Percentiles rank a stretch among this genome's conserved stretches.
phyloP scores from a whole-genome alignment of 2,797 vertebrate genomes.

The Lates japonicus region DNA sequence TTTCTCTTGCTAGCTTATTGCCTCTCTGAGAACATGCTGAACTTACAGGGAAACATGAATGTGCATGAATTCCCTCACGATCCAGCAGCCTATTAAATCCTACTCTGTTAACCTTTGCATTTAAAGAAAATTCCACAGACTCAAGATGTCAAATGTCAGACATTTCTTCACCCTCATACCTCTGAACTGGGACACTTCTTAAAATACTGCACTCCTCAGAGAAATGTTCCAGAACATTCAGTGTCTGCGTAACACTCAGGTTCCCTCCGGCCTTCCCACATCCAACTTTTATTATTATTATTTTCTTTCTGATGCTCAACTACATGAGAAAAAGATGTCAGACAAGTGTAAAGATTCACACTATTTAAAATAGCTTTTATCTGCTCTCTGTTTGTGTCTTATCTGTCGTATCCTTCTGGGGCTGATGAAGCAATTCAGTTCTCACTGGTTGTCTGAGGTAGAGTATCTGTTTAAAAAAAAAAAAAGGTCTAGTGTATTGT shows the following conservation, averaged over 20 bases:
- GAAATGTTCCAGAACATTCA: slow-evolving; percentile 71
- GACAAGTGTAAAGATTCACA: slow-evolving; percentile 38
- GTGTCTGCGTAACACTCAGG: slow-evolving; percentile 44
- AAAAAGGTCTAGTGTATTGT: background rate
- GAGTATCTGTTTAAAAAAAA: background rate
- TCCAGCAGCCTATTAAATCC: slow-evolving; percentile 27
- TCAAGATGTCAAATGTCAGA: slow-evolving; percentile 67
- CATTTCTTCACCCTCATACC: slow-evolving; percentile 46
- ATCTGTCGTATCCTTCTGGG: slow-evolving; percentile 8
- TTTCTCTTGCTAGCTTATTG: background rate
- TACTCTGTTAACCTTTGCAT: slow-evolving; percentile 18
- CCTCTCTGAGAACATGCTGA: background rate
- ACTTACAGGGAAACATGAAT: background rate
- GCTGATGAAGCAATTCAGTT: background rate
- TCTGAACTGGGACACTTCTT: slow-evolving; percentile 76
- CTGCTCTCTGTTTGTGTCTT: slow-evolving; percentile 8
- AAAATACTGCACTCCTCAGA: slow-evolving; percentile 74
- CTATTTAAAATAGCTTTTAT: slow-evolving; percentile 46
- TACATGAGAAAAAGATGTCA: slow-evolving; percentile 23
- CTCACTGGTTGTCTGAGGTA: slow-evolving; percentile 1
- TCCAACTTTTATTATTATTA: background rate
- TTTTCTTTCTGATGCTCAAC: slow-evolving; percentile 14
- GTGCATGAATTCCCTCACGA: slow-evolving; percentile 13
- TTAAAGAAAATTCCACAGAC: background rate
- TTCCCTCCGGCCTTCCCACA: slow-evolving; percentile 26